Conservation (phyloP, 2,797 vertebrate species). For the Smutsia gigantea region DNA sequence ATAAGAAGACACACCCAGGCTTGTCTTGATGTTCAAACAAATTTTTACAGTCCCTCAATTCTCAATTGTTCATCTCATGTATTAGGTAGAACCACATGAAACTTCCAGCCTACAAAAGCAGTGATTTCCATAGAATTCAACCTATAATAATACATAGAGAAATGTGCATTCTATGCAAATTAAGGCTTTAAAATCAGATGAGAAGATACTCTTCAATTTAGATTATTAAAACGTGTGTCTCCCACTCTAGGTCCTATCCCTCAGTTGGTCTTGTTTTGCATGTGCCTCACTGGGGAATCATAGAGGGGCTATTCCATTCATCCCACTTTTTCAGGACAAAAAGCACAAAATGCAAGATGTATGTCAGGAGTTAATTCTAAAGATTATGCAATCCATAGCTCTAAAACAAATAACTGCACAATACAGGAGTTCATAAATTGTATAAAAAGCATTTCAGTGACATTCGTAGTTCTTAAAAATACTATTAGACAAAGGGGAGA, state of each 20-base stretch:
- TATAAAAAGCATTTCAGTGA: neutral
- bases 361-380: neutral
- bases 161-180: neutral
- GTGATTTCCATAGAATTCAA: neutral
- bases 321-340: neutral
- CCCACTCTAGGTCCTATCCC: neutral
- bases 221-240: neutral
- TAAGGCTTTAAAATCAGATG: neutral
- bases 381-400: neutral
- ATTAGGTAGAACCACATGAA: neutral
- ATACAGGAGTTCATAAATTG: neutral
- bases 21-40: neutral
- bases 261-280: neutral
- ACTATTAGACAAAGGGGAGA: neutral
- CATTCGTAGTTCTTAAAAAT: neutral
- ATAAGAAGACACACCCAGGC: neutral
- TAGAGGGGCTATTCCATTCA: neutral
- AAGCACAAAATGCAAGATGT: neutral
- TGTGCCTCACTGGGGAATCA: neutral
- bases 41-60: neutral
- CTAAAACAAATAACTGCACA: neutral
- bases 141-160: conserved; percentile 14
- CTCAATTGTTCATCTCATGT: neutral
- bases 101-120: neutral
- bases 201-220: neutral